Evolutionary conservation across 2,113 vertebrate genomes (phyloP).

Genomic region (Dryoscopus gambensis): DNA sequence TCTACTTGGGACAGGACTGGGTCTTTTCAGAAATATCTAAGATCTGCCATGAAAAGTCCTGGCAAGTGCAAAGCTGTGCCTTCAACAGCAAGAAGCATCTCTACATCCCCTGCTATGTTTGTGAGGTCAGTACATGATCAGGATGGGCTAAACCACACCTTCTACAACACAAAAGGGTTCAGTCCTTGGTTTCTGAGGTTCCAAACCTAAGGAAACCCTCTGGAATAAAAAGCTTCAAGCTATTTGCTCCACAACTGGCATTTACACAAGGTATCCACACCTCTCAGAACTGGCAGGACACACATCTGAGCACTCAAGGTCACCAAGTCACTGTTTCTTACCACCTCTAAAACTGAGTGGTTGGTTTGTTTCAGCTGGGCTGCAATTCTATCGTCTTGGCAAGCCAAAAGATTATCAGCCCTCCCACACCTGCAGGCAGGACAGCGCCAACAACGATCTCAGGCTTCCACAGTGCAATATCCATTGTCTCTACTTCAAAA

Average conservation of each 20-base stretch:
- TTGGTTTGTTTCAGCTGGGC: not conserved
- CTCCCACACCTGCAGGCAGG: not conserved
- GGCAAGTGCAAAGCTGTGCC: not conserved
- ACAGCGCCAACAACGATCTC: not conserved
- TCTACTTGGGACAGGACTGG: not conserved
- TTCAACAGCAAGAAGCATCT: not conserved
- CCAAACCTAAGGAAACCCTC: not conserved
- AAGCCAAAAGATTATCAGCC: not conserved
- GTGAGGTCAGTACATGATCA: not conserved
- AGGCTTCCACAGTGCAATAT: not conserved
- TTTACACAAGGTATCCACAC: not conserved
- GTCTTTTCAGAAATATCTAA: not conserved
- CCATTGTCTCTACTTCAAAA: not conserved
- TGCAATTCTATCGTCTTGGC: not conserved
- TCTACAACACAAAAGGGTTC: not conserved
- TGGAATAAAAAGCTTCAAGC: not conserved
- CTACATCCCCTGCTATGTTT: fast-evolving
- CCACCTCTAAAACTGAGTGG: not conserved
- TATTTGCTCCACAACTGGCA: not conserved
- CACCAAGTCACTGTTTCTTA: not conserved
- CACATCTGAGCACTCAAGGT: not conserved
- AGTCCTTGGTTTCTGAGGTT: not conserved
- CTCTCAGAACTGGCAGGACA: not conserved
- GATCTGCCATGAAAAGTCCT: not conserved
- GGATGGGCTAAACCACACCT: not conserved